Evolutionary conservation across 2,888 invertebrate species (phyloP).

Genomic region (Amphipoea oculea): DNA sequence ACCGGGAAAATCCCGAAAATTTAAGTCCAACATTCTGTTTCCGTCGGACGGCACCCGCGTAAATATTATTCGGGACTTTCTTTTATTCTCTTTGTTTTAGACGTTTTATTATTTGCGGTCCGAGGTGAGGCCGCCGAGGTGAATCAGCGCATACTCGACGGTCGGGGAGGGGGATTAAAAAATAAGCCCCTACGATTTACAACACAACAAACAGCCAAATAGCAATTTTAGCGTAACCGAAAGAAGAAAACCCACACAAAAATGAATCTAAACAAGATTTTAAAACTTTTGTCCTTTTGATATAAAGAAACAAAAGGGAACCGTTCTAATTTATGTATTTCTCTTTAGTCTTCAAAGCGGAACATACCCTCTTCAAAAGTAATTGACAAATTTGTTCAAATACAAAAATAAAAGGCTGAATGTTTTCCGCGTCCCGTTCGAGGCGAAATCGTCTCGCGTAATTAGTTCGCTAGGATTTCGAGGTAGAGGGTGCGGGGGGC

Average conservation of each 20-base stretch:
- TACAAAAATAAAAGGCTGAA: constrained; percentile 76
- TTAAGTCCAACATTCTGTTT: constrained; percentile 84
- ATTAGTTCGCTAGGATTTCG: constrained; percentile 79
- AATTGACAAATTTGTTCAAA: constrained; percentile 85
- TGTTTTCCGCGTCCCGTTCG: constrained; percentile 66
- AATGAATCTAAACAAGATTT: constrained; percentile 83
- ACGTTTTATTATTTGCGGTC: constrained; percentile 84
- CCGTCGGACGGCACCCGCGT: constrained; percentile 81
- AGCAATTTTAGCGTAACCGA: constrained; percentile 68
- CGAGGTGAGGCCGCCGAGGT: constrained; percentile 70
- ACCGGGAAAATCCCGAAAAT: constrained; percentile 84
- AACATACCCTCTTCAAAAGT: constrained; percentile 79
- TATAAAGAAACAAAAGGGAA: constrained; percentile 82
- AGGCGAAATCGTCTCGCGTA: constrained; percentile 76
- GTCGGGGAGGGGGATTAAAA: constrained; percentile 54
- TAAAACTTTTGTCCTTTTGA: constrained; percentile 81
- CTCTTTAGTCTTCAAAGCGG: constrained; percentile 72
- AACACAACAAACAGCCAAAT: constrained; percentile 67
- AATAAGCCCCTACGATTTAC: constrained; percentile 69
- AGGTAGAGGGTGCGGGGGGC: constrained; percentile 36
- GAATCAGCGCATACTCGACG: constrained; percentile 63
- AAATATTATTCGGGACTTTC: constrained; percentile 87
- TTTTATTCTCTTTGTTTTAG: constrained; percentile 87
- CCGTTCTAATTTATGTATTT: constrained; percentile 82
- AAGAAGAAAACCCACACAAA: constrained; percentile 72